These are phyloP conservation scores for Chionoecetes opilio DNA, from an alignment of 1,140 invertebrate species.

Conservation along the genomic window DNA sequence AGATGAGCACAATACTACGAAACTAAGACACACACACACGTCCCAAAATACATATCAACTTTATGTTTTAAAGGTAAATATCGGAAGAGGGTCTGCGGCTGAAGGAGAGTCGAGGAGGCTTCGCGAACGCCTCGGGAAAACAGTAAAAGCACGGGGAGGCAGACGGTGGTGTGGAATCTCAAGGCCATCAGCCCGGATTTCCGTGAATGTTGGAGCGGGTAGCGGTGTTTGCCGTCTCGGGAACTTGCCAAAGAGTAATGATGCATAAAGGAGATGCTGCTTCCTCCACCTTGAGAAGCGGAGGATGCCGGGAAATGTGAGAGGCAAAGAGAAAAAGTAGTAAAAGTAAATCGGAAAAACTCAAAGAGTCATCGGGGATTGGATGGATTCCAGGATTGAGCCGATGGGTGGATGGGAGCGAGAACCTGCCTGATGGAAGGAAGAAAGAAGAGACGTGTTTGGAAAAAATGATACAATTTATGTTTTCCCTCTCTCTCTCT, in stretches of 20 bases:
- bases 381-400: neutral
- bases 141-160: neutral
- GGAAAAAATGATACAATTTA: neutral
- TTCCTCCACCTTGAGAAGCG: neutral
- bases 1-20: too few species aligned
- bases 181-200: neutral
- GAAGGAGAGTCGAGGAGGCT: neutral
- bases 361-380: neutral
- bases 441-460: neutral
- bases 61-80: too few species aligned
- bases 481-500: neutral
- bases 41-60: too few species aligned
- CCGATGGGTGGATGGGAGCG: neutral
- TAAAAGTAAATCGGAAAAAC: neutral
- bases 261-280: conserved; percentile 14
- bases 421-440: neutral
- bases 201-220: neutral
- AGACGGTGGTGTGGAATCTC: neutral
- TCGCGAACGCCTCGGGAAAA: neutral
- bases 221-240: neutral
- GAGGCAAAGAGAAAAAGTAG: neutral
- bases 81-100: too few species aligned
- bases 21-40: too few species aligned
- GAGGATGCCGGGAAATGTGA: neutral
- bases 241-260: neutral